phyloP scores from a whole-genome alignment of 2,113 vertebrate species.

The Ceratotherium simum region DNA sequence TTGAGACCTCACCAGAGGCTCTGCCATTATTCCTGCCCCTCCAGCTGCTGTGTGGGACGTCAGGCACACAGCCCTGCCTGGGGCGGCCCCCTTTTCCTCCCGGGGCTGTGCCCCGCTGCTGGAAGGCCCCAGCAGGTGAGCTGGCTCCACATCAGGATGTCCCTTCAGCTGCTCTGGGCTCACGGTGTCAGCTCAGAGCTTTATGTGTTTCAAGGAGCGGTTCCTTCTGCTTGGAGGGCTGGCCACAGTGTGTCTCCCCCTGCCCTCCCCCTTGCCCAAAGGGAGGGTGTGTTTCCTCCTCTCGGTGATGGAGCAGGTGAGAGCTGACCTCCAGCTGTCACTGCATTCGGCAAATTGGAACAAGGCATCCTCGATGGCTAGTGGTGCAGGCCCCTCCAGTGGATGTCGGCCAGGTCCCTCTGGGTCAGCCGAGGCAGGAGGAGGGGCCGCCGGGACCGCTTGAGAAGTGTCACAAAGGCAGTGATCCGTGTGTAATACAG shows the following conservation, averaged over 20 bases:
- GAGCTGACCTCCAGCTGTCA: too few species aligned
- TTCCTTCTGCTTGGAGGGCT: not conserved
- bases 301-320: too few species aligned
- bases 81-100: too few species aligned
- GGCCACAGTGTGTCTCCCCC: fast-evolving
- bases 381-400: not conserved
- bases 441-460: not conserved
- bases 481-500: fast-evolving
- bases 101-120: too few species aligned
- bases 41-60: fast-evolving
- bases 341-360: too few species aligned
- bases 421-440: not conserved
- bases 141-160: fast-evolving
- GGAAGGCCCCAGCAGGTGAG: too few species aligned
- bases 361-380: too few species aligned
- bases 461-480: not conserved
- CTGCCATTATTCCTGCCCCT: too few species aligned
- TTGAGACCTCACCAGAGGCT: not conserved
- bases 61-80: not conserved
- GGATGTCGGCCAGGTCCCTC: not conserved
- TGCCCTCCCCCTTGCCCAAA: too few species aligned
- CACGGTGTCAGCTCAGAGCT: too few species aligned
- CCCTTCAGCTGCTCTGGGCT: not conserved
- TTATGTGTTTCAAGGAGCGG: not conserved
- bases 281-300: not conserved